phyloP scores from a whole-genome alignment of 2,888 invertebrate species.

The Pandemis cinnamomeana region DNA sequence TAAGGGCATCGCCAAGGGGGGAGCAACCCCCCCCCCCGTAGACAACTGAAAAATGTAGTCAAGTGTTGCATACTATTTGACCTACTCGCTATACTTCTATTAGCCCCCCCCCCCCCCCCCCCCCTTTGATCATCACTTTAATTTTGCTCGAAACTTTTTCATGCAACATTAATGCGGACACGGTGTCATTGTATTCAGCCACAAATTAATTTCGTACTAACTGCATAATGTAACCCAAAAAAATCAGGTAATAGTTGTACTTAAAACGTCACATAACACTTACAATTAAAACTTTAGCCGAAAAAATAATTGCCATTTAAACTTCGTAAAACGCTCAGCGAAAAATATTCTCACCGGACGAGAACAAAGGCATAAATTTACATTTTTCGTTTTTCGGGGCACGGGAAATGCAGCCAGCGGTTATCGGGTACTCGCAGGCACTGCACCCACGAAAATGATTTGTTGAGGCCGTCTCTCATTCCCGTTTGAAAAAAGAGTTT shows the following conservation, averaged over 20 bases:
- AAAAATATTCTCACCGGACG: constrained; percentile 14
- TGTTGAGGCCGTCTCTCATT: constrained; percentile 23
- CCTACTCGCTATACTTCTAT: no score
- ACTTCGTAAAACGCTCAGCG: constrained; percentile 39
- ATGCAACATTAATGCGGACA: no score
- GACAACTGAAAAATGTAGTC: no score
- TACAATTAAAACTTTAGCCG: not conserved
- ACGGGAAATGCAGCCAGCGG: constrained; percentile 36
- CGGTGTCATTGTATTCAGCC: no score
- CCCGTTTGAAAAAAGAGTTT: constrained; percentile 9
- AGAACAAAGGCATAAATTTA: constrained; percentile 27
- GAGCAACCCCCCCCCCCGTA: no score
- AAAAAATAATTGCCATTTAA: constrained; percentile 50
- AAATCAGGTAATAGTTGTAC: not conserved
- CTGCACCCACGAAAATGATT: constrained; percentile 31
- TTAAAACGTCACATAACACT: not conserved
- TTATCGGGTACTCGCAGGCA: constrained; percentile 28
- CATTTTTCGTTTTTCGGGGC: constrained; percentile 23
- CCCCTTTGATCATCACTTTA: no score
- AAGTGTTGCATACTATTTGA: no score
- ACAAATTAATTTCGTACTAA: no score
- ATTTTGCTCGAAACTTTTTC: no score
- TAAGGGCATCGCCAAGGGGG: no score
- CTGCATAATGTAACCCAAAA: no score
- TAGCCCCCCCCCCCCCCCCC: no score